Evolutionary conservation across 2,888 invertebrate species (phyloP).

Genomic region (Chalcosyrphus nemorum): DNA sequence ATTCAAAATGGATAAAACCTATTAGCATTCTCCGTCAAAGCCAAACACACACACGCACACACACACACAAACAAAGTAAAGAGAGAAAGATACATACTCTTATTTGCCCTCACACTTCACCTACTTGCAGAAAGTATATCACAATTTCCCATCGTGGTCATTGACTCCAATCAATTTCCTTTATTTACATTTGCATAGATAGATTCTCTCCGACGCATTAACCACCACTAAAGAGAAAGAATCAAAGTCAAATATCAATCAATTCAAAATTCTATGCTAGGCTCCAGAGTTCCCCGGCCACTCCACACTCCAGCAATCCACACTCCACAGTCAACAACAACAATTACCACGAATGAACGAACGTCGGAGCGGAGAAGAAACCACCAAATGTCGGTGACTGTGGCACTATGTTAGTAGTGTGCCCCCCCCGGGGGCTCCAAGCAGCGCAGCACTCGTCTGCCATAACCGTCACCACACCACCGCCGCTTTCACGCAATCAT

Average conservation of each 20-base stretch:
- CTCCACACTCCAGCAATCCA: no score
- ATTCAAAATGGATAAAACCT: background rate
- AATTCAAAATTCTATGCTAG: slow-evolving; percentile 40
- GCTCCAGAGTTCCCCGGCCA: slow-evolving; percentile 6
- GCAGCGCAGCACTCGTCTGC: slow-evolving; percentile 33
- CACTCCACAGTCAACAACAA: slow-evolving; percentile 28
- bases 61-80: no score
- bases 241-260: slow-evolving; percentile 28
- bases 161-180: slow-evolving; percentile 52
- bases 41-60: no score
- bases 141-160: slow-evolving; percentile 55
- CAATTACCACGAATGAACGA: slow-evolving; percentile 14
- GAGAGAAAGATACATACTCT: no score
- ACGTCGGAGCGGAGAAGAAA: slow-evolving; percentile 29
- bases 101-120: slow-evolving; percentile 48
- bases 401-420: slow-evolving; percentile 81
- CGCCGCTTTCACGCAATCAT: slow-evolving; percentile 68
- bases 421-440: slow-evolving; percentile 22
- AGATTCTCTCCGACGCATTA: slow-evolving; percentile 21
- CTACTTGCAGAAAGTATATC: slow-evolving; percentile 52
- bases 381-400: slow-evolving; percentile 79
- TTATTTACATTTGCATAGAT: slow-evolving; percentile 42
- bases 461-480: slow-evolving; percentile 64
- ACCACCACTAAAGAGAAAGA: slow-evolving; percentile 1
- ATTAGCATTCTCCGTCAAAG: slow-evolving; percentile 28